Conservation (phyloP, 2,888 invertebrate genomes). For the Acrocera orbiculus region DNA sequence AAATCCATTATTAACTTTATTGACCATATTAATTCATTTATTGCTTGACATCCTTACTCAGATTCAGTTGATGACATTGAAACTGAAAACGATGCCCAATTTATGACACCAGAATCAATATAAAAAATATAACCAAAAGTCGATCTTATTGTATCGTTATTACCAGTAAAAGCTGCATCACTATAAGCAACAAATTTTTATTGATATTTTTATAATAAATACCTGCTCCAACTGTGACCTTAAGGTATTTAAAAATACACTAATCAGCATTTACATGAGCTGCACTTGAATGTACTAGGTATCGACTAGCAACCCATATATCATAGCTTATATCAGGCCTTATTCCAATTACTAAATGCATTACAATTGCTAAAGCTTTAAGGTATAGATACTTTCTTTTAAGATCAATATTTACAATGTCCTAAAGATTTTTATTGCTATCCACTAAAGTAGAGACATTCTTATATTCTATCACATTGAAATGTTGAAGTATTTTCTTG, state of each 20-base stretch:
- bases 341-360: constrained; percentile 12
- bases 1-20: no score
- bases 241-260: constrained; percentile 7
- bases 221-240: not conserved
- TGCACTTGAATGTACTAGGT: constrained; percentile 1
- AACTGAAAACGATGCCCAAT: no score
- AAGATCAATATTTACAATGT: not conserved
- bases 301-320: constrained; percentile 7
- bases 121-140: constrained; percentile 9
- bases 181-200: constrained; percentile 5
- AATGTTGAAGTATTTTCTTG: constrained; percentile 9
- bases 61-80: no score
- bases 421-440: not conserved
- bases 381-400: constrained; percentile 10
- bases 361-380: constrained; percentile 13
- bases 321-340: constrained; percentile 13
- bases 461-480: constrained; percentile 9
- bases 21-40: no score
- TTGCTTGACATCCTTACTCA: no score
- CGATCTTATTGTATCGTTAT: constrained; percentile 8
- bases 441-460: constrained; percentile 8
- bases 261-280: constrained; percentile 5
- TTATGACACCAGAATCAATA: no score
- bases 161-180: constrained; percentile 11
- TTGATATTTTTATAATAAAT: not conserved